Percentiles rank a stretch among this genome's conserved stretches.
Evolutionary conservation across 2,888 invertebrate genomes (phyloP).

Genomic region (Rhamnusium bicolor): DNA sequence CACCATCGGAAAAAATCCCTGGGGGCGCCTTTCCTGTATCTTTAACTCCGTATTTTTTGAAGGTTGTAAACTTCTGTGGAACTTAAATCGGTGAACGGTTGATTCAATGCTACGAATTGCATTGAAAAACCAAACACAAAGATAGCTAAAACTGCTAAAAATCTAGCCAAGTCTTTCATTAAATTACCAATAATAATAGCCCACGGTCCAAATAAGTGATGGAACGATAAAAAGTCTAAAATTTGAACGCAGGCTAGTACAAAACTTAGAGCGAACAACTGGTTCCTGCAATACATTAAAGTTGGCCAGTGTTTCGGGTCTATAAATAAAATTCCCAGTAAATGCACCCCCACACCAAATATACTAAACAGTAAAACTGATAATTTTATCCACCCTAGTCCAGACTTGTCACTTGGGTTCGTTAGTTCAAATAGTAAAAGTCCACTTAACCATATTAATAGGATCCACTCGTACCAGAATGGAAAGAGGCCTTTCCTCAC

Average conservation of each 20-base stretch:
- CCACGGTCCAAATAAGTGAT: slow-evolving; percentile 99
- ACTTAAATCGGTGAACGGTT: slow-evolving; percentile 86
- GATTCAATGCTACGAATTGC: slow-evolving; percentile 96
- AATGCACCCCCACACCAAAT: slow-evolving; percentile 92
- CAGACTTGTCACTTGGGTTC: slow-evolving; percentile 97
- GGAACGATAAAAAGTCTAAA: slow-evolving; percentile 97
- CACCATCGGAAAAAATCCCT: slow-evolving; percentile 84
- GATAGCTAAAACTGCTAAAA: slow-evolving; percentile 96
- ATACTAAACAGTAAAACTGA: slow-evolving; percentile 90
- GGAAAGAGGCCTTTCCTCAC: slow-evolving; percentile 86
- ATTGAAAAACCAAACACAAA: slow-evolving; percentile 99
- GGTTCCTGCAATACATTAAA: slow-evolving; percentile 95
- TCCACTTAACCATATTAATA: slow-evolving; percentile 95
- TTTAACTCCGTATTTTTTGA: slow-evolving; percentile 56
- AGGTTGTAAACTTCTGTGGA: slow-evolving; percentile 76
- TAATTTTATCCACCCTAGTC: slow-evolving; percentile 94
- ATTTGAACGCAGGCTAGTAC: slow-evolving; percentile 98
- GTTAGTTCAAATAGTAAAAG: slow-evolving; percentile 96
- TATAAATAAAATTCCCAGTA: slow-evolving; percentile 82
- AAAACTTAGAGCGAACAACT: slow-evolving; percentile 95
- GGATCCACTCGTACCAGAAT: slow-evolving; percentile 96
- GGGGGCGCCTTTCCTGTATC: slow-evolving; percentile 10
- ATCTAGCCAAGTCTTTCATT: slow-evolving; percentile 95
- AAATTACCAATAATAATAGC: slow-evolving; percentile 98
- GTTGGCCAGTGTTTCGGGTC: slow-evolving; percentile 85